Conservation (phyloP, 2,888 invertebrate species). For the Nomada goodeniana region DNA sequence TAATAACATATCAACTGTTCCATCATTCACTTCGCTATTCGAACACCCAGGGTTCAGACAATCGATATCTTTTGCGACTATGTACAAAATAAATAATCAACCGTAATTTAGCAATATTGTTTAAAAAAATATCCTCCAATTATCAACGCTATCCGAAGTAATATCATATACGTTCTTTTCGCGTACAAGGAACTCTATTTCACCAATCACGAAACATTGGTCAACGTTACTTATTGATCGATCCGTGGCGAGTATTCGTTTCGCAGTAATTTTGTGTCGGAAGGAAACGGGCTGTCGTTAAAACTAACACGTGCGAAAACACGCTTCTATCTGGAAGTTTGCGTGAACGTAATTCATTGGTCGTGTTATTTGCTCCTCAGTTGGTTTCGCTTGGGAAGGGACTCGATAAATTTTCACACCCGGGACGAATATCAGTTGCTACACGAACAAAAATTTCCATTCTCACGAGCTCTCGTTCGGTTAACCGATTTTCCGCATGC, state of each 20-base stretch:
- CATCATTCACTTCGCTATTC: too few relatives aligned
- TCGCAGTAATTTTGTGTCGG: not conserved
- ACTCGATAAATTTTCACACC: conserved; percentile 1
- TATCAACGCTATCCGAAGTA: too few relatives aligned
- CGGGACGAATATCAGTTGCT: conserved; percentile 1
- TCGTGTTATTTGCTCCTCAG: conserved; percentile 20
- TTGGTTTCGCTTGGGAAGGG: conserved; percentile 18
- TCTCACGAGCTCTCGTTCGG: not conserved
- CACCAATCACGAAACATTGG: too few relatives aligned
- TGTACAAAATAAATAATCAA: too few relatives aligned
- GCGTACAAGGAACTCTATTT: too few relatives aligned
- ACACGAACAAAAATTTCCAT: conserved; percentile 25
- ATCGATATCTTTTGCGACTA: too few relatives aligned
- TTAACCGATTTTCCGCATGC: conserved; percentile 25
- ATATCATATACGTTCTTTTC: too few relatives aligned
- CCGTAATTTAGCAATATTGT: too few relatives aligned
- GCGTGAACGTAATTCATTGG: not conserved
- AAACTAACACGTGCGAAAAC: not conserved
- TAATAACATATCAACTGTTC: too few relatives aligned
- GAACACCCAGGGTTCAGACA: too few relatives aligned
- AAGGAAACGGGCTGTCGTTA: not conserved
- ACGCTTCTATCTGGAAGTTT: conserved; percentile 2
- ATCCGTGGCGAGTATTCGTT: not conserved
- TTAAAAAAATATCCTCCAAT: too few relatives aligned
- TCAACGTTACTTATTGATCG: not conserved